Evolutionary conservation across 2,113 vertebrate species (phyloP).

Genomic region (Rissa tridactyla): DNA sequence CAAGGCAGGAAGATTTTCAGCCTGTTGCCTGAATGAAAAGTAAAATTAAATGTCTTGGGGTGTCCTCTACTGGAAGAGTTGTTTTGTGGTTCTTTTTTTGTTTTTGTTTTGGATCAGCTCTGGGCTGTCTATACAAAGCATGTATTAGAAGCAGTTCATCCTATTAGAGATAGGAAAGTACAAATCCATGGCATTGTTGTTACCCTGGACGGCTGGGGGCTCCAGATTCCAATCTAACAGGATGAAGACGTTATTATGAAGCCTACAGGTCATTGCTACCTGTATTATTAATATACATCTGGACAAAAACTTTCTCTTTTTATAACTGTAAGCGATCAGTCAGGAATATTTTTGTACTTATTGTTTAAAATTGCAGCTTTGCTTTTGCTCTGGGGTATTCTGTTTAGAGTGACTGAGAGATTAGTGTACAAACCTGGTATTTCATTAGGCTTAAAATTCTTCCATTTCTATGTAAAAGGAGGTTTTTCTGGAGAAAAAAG

Average conservation of each 20-base stretch:
- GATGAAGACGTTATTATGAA: neutral
- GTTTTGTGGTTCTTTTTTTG: neutral
- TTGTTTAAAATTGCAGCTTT: neutral
- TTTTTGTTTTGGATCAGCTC: neutral
- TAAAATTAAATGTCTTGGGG: neutral
- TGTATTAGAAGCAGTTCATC: neutral
- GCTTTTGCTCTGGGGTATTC: neutral
- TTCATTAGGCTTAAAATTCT: neutral
- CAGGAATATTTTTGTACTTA: neutral
- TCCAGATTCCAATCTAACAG: neutral
- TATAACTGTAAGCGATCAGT: neutral
- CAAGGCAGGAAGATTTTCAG: neutral
- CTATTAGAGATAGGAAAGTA: neutral
- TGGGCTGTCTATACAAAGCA: neutral
- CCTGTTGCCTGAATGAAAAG: neutral
- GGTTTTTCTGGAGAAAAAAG: neutral
- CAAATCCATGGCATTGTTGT: neutral
- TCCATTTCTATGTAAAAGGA: neutral
- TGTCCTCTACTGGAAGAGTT: neutral
- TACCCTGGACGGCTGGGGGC: neutral
- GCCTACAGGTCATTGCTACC: neutral
- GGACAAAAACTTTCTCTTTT: neutral
- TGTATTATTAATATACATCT: neutral
- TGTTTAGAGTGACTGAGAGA: neutral
- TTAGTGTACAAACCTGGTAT: neutral